A percentile compares a stretch with the other conserved stretches of the same genome.
Conservation (phyloP, 2,113 vertebrate genomes). For the chimpanzee (Pan troglodytes) region DNA sequence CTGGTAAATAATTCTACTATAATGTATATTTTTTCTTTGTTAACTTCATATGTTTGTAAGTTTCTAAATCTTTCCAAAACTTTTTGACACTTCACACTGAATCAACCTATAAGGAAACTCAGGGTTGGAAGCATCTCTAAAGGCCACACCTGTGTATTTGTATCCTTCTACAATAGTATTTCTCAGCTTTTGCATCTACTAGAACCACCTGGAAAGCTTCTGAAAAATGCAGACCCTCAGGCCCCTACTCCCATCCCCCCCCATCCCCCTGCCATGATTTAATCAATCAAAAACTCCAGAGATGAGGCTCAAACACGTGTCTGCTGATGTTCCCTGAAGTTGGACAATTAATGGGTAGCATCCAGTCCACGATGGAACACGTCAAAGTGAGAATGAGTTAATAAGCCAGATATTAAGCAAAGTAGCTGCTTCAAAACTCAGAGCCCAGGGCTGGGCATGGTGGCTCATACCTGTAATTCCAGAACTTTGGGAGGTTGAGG, state of each 20-base stretch:
- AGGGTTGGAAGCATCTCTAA: not conserved
- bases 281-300: not conserved
- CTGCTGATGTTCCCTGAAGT: not conserved
- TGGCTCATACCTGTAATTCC: no score
- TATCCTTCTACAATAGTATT: not conserved
- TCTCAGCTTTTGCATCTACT: not conserved
- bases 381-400: not conserved
- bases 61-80: not conserved
- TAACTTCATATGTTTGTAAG: not conserved
- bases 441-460: not conserved
- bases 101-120: not conserved
- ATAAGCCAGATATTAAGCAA: not conserved
- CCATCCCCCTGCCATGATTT: not conserved
- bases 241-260: no score
- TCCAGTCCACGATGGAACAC: rapidly evolving
- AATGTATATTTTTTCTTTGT: not conserved
- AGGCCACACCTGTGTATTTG: not conserved
- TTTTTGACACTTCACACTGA: not conserved
- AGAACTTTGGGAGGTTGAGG: no score
- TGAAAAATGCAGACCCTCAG: not conserved
- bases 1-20: not conserved
- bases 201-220: not conserved
- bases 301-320: not conserved
- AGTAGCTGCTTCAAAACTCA: not conserved
- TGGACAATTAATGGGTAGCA: not conserved